A percentile compares a stretch with the other conserved stretches of the same genome.
Evolutionary conservation across 1,140 invertebrate genomes (phyloP).

Genomic region (Melipona quadrifasciata): DNA sequence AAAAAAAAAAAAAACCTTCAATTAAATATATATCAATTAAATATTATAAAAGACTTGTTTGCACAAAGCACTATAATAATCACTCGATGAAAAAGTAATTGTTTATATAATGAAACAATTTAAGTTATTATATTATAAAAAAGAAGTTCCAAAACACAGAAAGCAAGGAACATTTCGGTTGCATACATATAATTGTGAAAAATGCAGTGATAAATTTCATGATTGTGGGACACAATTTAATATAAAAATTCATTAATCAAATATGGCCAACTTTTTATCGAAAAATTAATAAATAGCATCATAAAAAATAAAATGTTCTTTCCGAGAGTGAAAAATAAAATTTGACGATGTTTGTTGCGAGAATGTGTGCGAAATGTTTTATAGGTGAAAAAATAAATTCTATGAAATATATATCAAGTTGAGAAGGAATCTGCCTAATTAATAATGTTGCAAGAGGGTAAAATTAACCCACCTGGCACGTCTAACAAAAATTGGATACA

Average conservation of each 20-base stretch:
- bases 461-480: conserved; percentile 60
- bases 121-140: background rate
- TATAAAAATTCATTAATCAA: conserved; percentile 10
- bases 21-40: background rate
- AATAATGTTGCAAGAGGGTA: conserved; percentile 52
- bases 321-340: conserved; percentile 25
- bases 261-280: background rate
- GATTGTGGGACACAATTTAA: conserved; percentile 21
- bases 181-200: background rate
- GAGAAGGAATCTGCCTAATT: conserved; percentile 28
- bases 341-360: conserved; percentile 3
- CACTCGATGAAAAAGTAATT: background rate
- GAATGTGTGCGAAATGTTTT: conserved; percentile 30
- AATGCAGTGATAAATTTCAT: background rate
- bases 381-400: conserved; percentile 33
- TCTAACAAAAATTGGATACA: conserved; percentile 51
- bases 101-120: background rate
- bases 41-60: background rate
- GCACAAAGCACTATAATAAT: background rate
- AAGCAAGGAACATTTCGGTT: background rate
- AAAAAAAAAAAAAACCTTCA: background rate
- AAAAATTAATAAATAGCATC: conserved; percentile 17
- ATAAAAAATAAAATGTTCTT: conserved; percentile 11
- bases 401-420: conserved; percentile 42
- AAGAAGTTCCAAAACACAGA: background rate